Evolutionary conservation across 2,888 invertebrate genomes (phyloP), one percentile per base, ranked within the genome.

Genomic region (Himalopsyche kuldschensis): DNA sequence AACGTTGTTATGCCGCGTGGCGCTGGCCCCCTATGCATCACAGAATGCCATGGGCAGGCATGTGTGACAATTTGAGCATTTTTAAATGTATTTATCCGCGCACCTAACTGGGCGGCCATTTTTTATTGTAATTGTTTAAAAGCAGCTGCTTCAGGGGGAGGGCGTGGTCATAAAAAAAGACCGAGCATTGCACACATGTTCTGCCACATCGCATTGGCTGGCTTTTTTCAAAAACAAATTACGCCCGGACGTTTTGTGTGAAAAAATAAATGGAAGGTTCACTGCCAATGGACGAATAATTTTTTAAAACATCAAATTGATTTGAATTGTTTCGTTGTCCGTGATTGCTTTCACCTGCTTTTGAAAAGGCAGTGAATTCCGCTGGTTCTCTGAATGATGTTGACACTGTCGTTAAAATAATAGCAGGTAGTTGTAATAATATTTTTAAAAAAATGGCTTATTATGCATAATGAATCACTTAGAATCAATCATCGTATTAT

Each of bases 201-300:
- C 83, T 78, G 78, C 77, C 75, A 75, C 78, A 75, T 78, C 47
- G 82, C 69, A 84, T 85, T 85, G 85, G 85, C 69, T 81, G 78
- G 55, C 69, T 32, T 81, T 81, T 77, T 78, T 55, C 55, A 55
- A 55, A 55, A 55, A 55, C 55, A 77, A 80, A 79, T 80, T 77
- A 84, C 76, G 32, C 46, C 35, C 77, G 76, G 48, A 24, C 55
- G 24, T 55, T 55, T 55, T 55, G 55, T 55, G 55, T 55, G 55
- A 55, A 55, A 55, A 55, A 55, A 55, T 55, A 55, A 55, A 55
- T 55, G 55, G 55, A 55, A 55, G 55, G 5, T 20, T 55, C 55
- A 55, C 20, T 55, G 55, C 55, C 55, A 55, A 55, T 55, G 55
- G 55, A 55, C 55, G 55, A 55, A 55, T 20, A 0, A 4, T 24